These are phyloP conservation scores for Saturnia pavonia DNA, from an alignment of 2,888 invertebrate genomes.

Conservation along the genomic window DNA sequence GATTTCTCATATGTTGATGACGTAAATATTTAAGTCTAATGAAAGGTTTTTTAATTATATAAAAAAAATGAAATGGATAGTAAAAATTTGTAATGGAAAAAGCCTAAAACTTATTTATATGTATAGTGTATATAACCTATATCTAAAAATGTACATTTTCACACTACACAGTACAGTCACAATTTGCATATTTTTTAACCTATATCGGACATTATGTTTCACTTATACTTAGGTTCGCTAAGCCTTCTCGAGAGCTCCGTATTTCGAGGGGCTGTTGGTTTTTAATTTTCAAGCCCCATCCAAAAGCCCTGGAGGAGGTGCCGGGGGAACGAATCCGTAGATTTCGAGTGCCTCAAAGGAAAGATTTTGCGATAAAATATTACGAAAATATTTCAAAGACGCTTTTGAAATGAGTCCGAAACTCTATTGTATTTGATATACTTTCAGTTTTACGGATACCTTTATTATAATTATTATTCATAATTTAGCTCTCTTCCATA, in stretches of 20 bases:
- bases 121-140: too few species aligned
- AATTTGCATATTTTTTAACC: not conserved
- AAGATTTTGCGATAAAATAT: slow-evolving; percentile 30
- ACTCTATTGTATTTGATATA: slow-evolving; percentile 6
- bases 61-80: too few species aligned
- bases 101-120: too few species aligned
- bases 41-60: too few species aligned
- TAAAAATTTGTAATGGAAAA: too few species aligned
- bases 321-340: slow-evolving; percentile 33
- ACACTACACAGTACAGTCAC: too few species aligned
- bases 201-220: not conserved
- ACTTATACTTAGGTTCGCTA: slow-evolving; percentile 13
- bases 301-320: slow-evolving; percentile 33
- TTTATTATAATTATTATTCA: not conserved
- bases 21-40: not conserved
- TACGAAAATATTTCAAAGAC: slow-evolving; percentile 24
- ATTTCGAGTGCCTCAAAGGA: slow-evolving; percentile 28
- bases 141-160: too few species aligned
- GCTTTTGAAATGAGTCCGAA: slow-evolving; percentile 10
- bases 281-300: slow-evolving; percentile 50
- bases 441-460: not conserved
- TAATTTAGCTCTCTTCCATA: not conserved
- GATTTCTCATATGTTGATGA: not conserved
- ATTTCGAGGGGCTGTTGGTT: slow-evolving; percentile 39
- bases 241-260: slow-evolving; percentile 28